Evolutionary conservation across 2,888 invertebrate genomes (phyloP).

Genomic region (Cynaeus angustus): DNA sequence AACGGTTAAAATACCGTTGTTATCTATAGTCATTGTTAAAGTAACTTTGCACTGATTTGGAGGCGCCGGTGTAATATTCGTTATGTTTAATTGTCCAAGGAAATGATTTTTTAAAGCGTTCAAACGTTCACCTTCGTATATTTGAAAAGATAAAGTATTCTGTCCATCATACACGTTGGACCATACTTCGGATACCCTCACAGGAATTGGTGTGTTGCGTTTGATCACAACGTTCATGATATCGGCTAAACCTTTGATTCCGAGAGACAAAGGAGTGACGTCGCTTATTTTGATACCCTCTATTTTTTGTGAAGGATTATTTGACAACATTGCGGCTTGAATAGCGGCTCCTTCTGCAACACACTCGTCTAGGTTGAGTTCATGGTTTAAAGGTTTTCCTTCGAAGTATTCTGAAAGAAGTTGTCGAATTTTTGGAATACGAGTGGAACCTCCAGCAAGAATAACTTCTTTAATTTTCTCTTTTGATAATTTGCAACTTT

Average conservation of each 20-base stretch:
- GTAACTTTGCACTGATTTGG: no score
- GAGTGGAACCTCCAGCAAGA: slow-evolving; percentile 61
- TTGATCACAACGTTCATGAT: slow-evolving; percentile 54
- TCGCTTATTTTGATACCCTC: slow-evolving; percentile 53
- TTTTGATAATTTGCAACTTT: slow-evolving; percentile 49
- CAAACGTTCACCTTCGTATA: slow-evolving; percentile 56
- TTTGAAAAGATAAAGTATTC: no score
- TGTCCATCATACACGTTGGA: no score
- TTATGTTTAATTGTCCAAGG: no score
- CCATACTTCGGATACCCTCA: neutral
- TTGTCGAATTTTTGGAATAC: slow-evolving; percentile 55
- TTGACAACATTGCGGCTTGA: slow-evolving; percentile 13
- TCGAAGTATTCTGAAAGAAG: slow-evolving; percentile 55
- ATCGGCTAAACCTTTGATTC: slow-evolving; percentile 47
- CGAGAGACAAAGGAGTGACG: slow-evolving; percentile 58
- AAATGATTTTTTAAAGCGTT: slow-evolving; percentile 45
- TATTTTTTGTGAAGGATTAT: neutral
- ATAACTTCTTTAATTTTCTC: slow-evolving; percentile 59
- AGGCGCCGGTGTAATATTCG: no score
- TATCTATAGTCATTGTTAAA: slow-evolving; percentile 45
- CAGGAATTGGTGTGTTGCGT: slow-evolving; percentile 37
- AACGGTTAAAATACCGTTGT: slow-evolving; percentile 54
- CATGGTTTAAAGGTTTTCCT: neutral
- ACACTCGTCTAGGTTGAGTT: neutral
- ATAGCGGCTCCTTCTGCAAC: slow-evolving; percentile 9